These are phyloP conservation scores for Tautogolabrus adspersus DNA, from an alignment of 2,113 vertebrate species.

Conservation along the genomic window DNA sequence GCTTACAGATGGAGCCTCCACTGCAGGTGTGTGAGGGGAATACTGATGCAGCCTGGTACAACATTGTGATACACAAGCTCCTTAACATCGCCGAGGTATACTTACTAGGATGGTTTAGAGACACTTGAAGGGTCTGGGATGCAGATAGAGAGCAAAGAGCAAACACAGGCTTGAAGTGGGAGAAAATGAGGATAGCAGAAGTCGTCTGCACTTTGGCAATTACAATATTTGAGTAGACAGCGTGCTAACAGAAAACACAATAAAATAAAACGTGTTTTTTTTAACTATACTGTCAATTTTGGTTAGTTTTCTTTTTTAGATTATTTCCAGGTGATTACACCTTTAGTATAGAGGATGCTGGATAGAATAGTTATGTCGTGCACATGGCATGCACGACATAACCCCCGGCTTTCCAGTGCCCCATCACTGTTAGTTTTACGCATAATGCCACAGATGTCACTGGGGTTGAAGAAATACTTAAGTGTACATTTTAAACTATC, in stretches of 20 bases:
- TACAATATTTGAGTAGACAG: not conserved
- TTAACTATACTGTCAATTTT: not conserved
- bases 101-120: slow-evolving; percentile 25
- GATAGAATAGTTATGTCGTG: too few species aligned
- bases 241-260: not conserved
- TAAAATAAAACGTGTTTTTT: not conserved
- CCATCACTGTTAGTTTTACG: too few species aligned
- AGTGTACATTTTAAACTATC: too few species aligned
- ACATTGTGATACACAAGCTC: slow-evolving; percentile 44
- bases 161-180: not conserved
- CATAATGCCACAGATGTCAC: too few species aligned
- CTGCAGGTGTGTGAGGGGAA: slow-evolving; percentile 65
- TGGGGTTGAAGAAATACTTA: too few species aligned
- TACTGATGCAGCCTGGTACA: slow-evolving; percentile 60
- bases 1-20: slow-evolving; percentile 62
- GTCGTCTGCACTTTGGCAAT: not conserved
- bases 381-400: too few species aligned
- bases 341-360: too few species aligned
- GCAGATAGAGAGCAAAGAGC: slow-evolving; percentile 22
- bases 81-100: slow-evolving; percentile 42
- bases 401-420: too few species aligned
- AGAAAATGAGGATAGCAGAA: not conserved
- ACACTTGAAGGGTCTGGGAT: slow-evolving; percentile 15
- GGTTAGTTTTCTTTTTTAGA: too few species aligned
- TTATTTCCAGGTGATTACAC: too few species aligned